Percentiles rank a stretch among this genome's conserved stretches.
phyloP scores from a whole-genome alignment of 1,140 invertebrate species.

The Archivesica marissinica region DNA sequence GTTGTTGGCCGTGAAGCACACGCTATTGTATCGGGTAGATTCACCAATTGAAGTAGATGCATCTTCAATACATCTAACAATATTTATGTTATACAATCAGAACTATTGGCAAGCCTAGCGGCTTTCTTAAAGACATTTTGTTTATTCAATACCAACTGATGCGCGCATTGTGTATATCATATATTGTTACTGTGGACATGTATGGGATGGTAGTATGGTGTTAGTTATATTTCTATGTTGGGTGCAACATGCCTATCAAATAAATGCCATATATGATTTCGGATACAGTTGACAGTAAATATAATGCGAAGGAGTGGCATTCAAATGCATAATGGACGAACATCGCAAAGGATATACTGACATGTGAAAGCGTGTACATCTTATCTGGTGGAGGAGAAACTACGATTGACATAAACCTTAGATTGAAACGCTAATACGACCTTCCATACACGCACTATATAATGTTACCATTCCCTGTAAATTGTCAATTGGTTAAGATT shows the following conservation, averaged over 20 bases:
- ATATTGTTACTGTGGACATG: neutral
- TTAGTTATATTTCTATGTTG: neutral
- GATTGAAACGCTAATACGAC: neutral
- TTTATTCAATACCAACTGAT: neutral
- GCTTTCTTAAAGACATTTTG: neutral
- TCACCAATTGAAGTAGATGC: neutral
- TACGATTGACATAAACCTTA: neutral
- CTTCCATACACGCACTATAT: neutral
- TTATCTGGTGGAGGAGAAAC: neutral
- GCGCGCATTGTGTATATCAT: neutral
- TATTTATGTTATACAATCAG: neutral
- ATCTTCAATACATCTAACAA: neutral
- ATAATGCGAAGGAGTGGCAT: neutral
- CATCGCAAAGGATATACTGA: neutral
- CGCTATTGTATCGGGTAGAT: too few species aligned
- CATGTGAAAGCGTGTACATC: neutral
- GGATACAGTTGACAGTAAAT: neutral
- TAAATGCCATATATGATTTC: neutral
- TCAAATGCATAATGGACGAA: neutral
- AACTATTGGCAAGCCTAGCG: neutral
- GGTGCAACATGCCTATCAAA: too few species aligned
- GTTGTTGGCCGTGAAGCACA: too few species aligned
- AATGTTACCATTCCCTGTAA: neutral
- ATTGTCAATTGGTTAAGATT: neutral
- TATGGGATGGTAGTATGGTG: neutral